These are phyloP conservation scores for Callipepla californica DNA, from an alignment of 2,113 vertebrate species.

Conservation along the genomic window DNA sequence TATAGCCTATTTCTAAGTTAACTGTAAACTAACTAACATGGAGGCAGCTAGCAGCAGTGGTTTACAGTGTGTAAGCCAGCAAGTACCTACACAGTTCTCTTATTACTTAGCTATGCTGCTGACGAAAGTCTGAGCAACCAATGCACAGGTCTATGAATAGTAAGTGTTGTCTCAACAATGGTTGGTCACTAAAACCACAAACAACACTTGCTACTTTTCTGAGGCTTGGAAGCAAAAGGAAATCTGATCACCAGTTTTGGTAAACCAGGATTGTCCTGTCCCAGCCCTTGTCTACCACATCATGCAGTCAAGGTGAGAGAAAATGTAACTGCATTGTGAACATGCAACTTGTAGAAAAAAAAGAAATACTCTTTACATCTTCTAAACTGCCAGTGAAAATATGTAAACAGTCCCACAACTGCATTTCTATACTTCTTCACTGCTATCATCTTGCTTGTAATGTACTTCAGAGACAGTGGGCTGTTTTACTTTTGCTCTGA, in stretches of 20 bases:
- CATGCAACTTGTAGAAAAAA: fast-evolving
- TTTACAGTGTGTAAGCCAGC: background rate
- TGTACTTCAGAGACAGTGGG: background rate
- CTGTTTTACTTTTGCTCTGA: background rate
- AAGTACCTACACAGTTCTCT: background rate
- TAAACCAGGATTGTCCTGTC: background rate
- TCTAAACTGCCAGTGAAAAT: background rate
- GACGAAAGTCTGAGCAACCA: background rate
- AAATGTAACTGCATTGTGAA: background rate
- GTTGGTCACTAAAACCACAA: background rate
- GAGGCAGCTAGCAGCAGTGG: background rate
- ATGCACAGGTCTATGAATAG: background rate
- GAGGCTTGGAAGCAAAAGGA: background rate
- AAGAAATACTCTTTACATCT: background rate
- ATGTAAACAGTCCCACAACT: background rate
- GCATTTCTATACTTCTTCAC: background rate
- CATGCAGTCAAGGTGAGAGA: background rate
- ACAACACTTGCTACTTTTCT: background rate
- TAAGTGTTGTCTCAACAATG: background rate
- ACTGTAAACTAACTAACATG: background rate
- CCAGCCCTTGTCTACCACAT: background rate
- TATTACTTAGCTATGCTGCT: background rate
- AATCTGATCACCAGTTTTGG: background rate
- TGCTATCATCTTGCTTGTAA: background rate
- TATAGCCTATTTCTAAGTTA: background rate